phyloP scores from a whole-genome alignment of 2,888 invertebrate genomes.

The Shargacucullia verbasci region DNA sequence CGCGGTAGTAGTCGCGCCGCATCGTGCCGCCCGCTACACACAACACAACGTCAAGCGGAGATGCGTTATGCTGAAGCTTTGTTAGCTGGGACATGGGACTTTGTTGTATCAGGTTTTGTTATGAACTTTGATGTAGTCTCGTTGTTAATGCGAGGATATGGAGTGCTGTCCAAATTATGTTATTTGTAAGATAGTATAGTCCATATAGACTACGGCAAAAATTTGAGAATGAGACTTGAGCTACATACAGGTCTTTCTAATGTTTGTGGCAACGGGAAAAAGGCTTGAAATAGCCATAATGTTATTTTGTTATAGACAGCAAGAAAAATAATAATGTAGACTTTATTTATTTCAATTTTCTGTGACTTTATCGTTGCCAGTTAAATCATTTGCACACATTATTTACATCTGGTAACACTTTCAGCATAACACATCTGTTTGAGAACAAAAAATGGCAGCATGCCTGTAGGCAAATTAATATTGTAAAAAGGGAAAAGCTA shows the following conservation, averaged over 20 bases:
- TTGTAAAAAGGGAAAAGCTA: constrained; percentile 51
- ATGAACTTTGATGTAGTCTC: constrained; percentile 4
- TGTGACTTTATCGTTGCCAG: constrained; percentile 44
- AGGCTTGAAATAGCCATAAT: no score
- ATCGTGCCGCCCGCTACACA: constrained; percentile 86
- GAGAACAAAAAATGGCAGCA: constrained; percentile 58
- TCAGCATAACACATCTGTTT: constrained; percentile 58
- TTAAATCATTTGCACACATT: constrained; percentile 5
- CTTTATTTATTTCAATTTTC: not conserved
- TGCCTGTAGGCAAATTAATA: constrained; percentile 61
- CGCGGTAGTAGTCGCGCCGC: constrained; percentile 97
- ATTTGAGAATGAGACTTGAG: no score
- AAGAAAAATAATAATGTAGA: not conserved
- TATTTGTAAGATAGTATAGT: no score
- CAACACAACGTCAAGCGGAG: constrained; percentile 53
- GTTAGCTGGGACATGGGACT: not conserved
- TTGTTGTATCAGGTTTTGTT: not conserved
- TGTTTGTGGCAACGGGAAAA: no score
- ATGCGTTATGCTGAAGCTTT: constrained; percentile 28
- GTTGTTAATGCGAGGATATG: not conserved
- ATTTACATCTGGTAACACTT: constrained; percentile 32
- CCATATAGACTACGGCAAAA: no score
- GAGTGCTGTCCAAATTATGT: no score
- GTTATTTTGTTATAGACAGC: not conserved
- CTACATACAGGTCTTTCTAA: no score